phyloP scores from a whole-genome alignment of 2,797 vertebrate genomes.

The Phoxinus dragarum region DNA sequence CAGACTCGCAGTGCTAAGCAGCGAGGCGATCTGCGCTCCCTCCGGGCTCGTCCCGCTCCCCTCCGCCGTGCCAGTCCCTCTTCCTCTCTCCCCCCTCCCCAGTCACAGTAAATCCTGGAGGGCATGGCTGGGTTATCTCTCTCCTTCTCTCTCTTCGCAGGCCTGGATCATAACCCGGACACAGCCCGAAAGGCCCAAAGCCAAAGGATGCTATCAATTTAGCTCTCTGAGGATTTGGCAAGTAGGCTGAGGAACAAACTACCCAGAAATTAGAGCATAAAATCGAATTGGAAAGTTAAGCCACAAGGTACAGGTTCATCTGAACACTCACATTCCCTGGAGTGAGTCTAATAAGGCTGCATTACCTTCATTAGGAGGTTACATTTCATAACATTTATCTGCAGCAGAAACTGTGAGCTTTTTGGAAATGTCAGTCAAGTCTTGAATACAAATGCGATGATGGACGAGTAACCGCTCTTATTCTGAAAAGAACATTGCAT shows the following conservation, averaged over 20 bases:
- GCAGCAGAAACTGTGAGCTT: not conserved
- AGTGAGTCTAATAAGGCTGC: constrained; percentile 31
- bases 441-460: constrained; percentile 22
- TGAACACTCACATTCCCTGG: constrained; percentile 32
- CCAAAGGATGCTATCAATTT: constrained; percentile 58
- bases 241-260: constrained; percentile 39
- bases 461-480: constrained; percentile 1
- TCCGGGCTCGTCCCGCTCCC: constrained; percentile 84
- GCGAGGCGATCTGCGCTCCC: constrained; percentile 79
- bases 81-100: constrained; percentile 43
- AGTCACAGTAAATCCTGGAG: constrained; percentile 57
- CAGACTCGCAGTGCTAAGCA: constrained; percentile 71
- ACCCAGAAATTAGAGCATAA: constrained; percentile 44
- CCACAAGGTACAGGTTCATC: constrained; percentile 38
- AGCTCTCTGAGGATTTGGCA: constrained; percentile 54
- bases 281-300: constrained; percentile 32
- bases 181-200: constrained; percentile 52
- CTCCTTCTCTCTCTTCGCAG: constrained; percentile 48
- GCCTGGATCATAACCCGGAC: constrained; percentile 61
- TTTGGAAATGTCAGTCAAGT: constrained; percentile 18
- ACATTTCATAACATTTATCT: constrained; percentile 15
- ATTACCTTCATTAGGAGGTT: constrained; percentile 45
- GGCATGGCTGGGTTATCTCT: constrained; percentile 54
- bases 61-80: constrained; percentile 70
- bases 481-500: constrained; percentile 18